Percentiles rank a stretch among this genome's conserved stretches.
Evolutionary conservation across 2,113 vertebrate genomes (phyloP).

Genomic region (Oceanodroma tethys): DNA sequence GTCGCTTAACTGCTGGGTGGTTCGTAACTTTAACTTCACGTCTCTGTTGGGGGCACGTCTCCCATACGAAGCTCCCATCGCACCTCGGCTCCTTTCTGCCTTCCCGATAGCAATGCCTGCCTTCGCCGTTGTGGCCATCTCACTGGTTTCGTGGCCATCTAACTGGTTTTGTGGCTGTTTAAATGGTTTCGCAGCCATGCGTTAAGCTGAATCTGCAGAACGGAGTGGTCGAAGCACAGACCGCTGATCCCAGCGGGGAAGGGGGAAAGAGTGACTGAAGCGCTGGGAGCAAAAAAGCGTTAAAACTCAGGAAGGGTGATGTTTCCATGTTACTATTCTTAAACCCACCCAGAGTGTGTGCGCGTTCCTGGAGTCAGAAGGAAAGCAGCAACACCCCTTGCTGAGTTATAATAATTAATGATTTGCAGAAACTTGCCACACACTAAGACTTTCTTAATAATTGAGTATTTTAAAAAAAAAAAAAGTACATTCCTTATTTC

Average conservation of each 20-base stretch:
- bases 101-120: neutral
- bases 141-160: neutral
- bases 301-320: neutral
- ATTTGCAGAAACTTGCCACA: neutral
- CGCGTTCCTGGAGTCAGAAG: neutral
- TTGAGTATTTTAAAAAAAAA: neutral
- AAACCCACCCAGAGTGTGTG: fast-evolving
- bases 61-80: fast-evolving
- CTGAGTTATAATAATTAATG: neutral
- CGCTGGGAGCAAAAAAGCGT: neutral
- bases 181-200: fast-evolving
- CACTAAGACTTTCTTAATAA: neutral
- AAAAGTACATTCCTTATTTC: neutral
- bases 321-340: neutral
- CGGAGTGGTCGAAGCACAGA: neutral
- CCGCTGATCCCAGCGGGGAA: neutral
- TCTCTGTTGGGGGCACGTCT: fast-evolving
- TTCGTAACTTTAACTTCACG: fast-evolving
- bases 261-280: neutral
- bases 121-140: fast-evolving
- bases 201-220: neutral
- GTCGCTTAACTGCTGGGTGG: neutral
- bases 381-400: neutral
- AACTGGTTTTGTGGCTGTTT: fast-evolving
- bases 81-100: fast-evolving